Base-by-base conservation (phyloP, 37 sponge, comb jelly and placozoan genomes). In the Diacarnus erythraeanus region DNA sequence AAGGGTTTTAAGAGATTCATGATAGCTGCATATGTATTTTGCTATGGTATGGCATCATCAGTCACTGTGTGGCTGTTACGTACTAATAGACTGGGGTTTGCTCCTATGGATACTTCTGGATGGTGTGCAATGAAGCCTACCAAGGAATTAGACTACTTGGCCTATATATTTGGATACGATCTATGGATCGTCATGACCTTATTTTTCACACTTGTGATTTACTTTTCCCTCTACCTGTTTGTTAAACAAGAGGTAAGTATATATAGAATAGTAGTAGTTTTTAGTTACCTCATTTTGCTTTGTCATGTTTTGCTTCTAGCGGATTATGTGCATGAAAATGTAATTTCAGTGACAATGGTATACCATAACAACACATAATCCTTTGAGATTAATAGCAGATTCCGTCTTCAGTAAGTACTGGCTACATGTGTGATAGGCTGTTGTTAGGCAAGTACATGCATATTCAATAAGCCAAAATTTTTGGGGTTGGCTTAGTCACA, bases 41-140 rank as follows among this genome's bases (percentile, higher is more conserved):
- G 88, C 69, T 91, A 87, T 33, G 63, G 61, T 35, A 21, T 91
- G 9, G 80, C 92, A 0, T 38, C 83, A 17, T 33, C 80, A 29
- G 21, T 87, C 27, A 56, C 63, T 12, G n/a, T 86, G 30, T 91
- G 92, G 92, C 43, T 78, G 21, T 26, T 79, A 2, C 39, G 31
- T 8, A 78, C 78, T 5, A 64, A 69, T n/a, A 42, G 60, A 38
- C 74, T 91, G 3, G 83, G 88, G 2, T 91, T 77, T 39, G 83
- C 92, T 21, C 92, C 92, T 22, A 76, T 65, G 37, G 60, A 83
- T 40, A 75, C 88, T 29, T 67, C 88, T 69, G 92, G 92, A 8
- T 91, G 92, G 92, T 91, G 92, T 41, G 57, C 71, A n/a, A 68
- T 60, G 2, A 54, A 54, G 25, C 56, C 20, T 2, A 59, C 3